Evolutionary conservation across 2,797 vertebrate genomes (phyloP), one percentile per base, ranked within the genome.

Genomic region (Martes flavigula): DNA sequence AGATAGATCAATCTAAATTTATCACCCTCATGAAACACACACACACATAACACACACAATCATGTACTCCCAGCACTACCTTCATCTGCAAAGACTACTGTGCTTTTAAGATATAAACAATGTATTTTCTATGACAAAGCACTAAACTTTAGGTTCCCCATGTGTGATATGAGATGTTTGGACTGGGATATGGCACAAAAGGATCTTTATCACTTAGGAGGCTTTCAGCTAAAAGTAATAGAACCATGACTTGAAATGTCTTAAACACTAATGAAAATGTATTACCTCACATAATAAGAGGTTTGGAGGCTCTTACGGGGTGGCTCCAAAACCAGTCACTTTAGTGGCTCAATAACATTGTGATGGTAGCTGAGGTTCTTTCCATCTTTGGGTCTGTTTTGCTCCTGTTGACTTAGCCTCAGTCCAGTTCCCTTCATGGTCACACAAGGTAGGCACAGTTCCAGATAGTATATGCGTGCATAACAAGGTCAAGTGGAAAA

Each of bases 181-280:
- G 60, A 87, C 7, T 87, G 9, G 3, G 73, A 32, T 48, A 75
- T 5, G 91, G 54, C 11, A 60, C 35, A 46, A 90, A 90, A 73
- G 8, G 25, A 46, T 94, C 15, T 97, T 86, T 87, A 64, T 79
- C 51, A 68, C 2, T n/a, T 54, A 90, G 90, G 51, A 62, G 25
- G 21, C 23, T 96, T 97, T 79, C 32, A 87, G 10, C 7, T 87
- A 66, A 90, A 89, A 85, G 27, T 79, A 91, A 79, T 11, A 94
- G n/a, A 87, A 92, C 60, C 0, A 4, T 62, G 30, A 91, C 23
- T 81, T 40, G 85, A 77, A 43, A 64, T 56, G 12, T 40, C 21
- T 92, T 95, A 83, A 95, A 81, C 32, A 82, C n/a, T 91, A 77
- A 90, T 87, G 38, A 91, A 95, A 93, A 93, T n/a, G 6, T 12